phyloP scores from a whole-genome alignment of 2,113 vertebrate species.

The Neomonachus schauinslandi region DNA sequence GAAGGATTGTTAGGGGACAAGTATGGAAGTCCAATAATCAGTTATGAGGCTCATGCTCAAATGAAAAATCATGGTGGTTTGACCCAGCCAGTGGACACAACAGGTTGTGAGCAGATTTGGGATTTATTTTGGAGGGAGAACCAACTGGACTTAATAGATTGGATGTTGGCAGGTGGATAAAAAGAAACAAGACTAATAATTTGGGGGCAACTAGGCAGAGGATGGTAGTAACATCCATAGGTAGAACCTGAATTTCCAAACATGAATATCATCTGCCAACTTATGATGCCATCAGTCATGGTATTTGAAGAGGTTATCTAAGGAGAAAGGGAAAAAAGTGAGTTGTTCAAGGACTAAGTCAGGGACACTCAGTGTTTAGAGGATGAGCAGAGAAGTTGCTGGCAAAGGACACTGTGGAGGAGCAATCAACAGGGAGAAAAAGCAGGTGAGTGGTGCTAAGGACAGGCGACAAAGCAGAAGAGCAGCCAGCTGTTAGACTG shows the following conservation, averaged over 20 bases:
- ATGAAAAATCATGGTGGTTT: not conserved
- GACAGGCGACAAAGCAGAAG: not conserved
- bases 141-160: not conserved
- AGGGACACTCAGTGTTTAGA: not conserved
- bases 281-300: not conserved
- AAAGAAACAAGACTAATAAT: not conserved
- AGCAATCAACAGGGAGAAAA: not conserved
- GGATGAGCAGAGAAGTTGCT: not conserved
- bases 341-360: not conserved
- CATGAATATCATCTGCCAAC: not conserved
- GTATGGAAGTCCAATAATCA: not conserved
- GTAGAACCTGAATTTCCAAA: not conserved
- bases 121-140: not conserved
- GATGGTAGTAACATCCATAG: not conserved
- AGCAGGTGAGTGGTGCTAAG: not conserved
- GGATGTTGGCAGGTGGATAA: not conserved
- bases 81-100: not conserved
- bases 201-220: not conserved
- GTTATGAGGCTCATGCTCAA: not conserved
- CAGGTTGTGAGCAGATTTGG: not conserved
- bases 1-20: not conserved
- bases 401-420: not conserved
- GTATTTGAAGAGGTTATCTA: not conserved
- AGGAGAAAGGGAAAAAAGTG: not conserved
- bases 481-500: not conserved